A percentile compares a stretch with the other conserved stretches of the same genome.
phyloP scores from a whole-genome alignment of 2,797 vertebrate genomes.

The Chaetophractus vellerosus region DNA sequence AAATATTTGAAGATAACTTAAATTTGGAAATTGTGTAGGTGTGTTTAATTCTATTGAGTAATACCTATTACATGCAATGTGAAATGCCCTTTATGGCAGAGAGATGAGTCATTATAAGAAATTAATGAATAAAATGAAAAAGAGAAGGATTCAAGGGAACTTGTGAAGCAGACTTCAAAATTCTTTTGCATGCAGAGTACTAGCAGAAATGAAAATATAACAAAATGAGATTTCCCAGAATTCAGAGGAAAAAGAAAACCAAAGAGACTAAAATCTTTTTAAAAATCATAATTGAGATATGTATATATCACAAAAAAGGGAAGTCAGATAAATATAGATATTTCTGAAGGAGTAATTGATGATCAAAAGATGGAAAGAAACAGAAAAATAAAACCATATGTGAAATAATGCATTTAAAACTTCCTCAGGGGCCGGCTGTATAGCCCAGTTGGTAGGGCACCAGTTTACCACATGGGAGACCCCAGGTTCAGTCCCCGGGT shows the following conservation, averaged over 20 bases:
- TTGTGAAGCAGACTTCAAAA: not conserved
- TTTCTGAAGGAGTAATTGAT: not conserved
- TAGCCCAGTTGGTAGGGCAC: too few relatives aligned
- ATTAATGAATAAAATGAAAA: not conserved
- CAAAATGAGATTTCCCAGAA: not conserved
- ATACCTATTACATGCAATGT: not conserved
- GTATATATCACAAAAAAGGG: too few relatives aligned
- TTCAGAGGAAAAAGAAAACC: not conserved
- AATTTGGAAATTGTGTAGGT: not conserved
- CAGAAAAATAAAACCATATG: not conserved
- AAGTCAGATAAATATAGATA: not conserved
- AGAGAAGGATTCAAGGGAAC: not conserved
- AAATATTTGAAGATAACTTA: not conserved
- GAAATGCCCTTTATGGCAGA: not conserved
- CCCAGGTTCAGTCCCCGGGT: too few relatives aligned
- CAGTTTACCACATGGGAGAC: too few relatives aligned
- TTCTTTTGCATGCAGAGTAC: not conserved
- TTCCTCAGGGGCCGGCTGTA: too few relatives aligned
- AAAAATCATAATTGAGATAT: not conserved
- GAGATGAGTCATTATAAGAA: not conserved
- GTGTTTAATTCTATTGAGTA: not conserved
- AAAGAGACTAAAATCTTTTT: not conserved
- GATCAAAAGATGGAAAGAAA: not conserved
- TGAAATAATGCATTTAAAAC: not conserved
- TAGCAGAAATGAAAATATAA: not conserved